A percentile compares a stretch with the other conserved stretches of the same genome.
These are phyloP conservation scores for Alosa alosa DNA, from an alignment of 2,113 vertebrate genomes.

Conservation along the genomic window DNA sequence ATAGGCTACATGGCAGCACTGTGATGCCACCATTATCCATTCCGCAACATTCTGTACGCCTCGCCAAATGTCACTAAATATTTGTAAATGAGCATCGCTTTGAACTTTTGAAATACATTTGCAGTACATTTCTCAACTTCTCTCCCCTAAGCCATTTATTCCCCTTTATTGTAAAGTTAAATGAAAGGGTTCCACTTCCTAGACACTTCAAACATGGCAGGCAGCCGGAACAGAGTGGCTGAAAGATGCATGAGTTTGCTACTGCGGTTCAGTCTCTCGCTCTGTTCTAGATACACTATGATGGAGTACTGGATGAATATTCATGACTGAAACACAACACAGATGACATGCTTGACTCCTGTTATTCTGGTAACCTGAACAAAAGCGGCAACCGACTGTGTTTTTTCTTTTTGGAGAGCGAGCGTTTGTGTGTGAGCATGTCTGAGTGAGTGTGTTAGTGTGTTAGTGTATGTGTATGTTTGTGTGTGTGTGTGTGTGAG, in stretches of 20 bases:
- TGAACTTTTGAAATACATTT: constrained; percentile 13
- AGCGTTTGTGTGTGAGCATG: constrained; percentile 26
- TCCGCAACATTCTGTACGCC: background rate
- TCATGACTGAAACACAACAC: constrained; percentile 64
- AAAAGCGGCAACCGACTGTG: constrained; percentile 56
- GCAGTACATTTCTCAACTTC: constrained; percentile 20
- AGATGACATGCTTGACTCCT: constrained; percentile 73
- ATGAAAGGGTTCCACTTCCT: constrained; percentile 52
- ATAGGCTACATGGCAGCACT: background rate
- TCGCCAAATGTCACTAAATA: constrained; percentile 14
- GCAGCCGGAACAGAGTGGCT: constrained; percentile 23
- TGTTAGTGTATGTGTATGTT: background rate
- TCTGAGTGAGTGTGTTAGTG: background rate
- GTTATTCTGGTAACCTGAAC: constrained; percentile 60
- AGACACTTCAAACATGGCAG: constrained; percentile 55
- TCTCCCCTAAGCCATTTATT: constrained; percentile 17
- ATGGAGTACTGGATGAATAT: constrained; percentile 68
- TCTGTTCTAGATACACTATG: constrained; percentile 47
- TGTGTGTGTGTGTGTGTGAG: constrained; percentile 34
- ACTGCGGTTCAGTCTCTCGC: constrained; percentile 28
- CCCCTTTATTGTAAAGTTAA: constrained; percentile 44
- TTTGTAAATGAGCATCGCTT: constrained; percentile 2
- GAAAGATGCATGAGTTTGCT: constrained; percentile 29
- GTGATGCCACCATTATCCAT: constrained; percentile 5
- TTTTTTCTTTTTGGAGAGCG: constrained; percentile 50